Conservation (phyloP, 1,140 invertebrate genomes). For the Micrasema minimum region DNA sequence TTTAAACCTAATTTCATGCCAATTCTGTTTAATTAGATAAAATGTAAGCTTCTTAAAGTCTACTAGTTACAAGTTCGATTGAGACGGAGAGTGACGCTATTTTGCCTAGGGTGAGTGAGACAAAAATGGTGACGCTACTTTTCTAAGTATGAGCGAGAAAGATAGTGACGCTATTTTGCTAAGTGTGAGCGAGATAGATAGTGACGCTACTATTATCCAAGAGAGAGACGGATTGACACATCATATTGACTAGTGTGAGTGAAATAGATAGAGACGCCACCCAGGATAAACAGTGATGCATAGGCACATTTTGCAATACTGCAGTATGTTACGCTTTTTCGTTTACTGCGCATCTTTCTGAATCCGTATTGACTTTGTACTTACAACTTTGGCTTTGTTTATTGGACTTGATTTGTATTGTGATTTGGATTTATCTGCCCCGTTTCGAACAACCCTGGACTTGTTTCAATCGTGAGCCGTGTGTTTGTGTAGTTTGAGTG, state of each 20-base stretch:
- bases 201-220: background rate
- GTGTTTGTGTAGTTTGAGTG: background rate
- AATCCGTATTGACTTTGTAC: background rate
- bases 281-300: no score
- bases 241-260: background rate
- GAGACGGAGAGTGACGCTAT: no score
- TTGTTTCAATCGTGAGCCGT: background rate
- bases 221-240: background rate
- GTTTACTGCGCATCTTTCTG: constrained; percentile 4
- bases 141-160: background rate
- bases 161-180: background rate
- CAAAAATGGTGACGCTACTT: background rate
- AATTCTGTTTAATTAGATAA: no score
- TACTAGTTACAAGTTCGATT: no score
- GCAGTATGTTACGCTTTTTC: background rate
- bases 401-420: constrained; percentile 2
- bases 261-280: background rate
- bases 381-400: constrained; percentile 3
- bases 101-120: background rate
- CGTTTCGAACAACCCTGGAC: background rate
- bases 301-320: background rate
- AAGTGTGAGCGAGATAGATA: background rate
- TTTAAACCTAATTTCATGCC: no score
- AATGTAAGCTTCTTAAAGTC: no score
- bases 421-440: background rate